Evolutionary conservation across 2,888 invertebrate species (phyloP).

Genomic region (Stenodera caucasica): DNA sequence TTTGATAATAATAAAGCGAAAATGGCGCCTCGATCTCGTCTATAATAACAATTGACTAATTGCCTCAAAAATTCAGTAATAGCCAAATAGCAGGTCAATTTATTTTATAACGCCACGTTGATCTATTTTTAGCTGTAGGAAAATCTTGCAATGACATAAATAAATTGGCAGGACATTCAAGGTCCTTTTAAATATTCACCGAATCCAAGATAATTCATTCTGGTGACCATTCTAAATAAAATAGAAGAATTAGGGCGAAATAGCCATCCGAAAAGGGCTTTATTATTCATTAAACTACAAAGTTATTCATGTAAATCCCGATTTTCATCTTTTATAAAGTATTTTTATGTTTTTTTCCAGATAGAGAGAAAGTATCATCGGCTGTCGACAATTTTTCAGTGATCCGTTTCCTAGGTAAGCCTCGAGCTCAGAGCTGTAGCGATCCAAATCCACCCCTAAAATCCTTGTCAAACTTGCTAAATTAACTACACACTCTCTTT

Average conservation of each 20-base stretch:
- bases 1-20: background rate
- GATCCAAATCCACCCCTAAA: too few species aligned
- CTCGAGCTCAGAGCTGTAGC: too few species aligned
- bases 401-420: too few species aligned
- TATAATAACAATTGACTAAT: conserved; percentile 11
- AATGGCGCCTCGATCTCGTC: background rate
- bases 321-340: background rate
- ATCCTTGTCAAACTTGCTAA: too few species aligned
- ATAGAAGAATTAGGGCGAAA: background rate
- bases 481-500: too few species aligned
- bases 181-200: background rate
- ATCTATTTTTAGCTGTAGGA: conserved; percentile 24
- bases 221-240: background rate
- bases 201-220: background rate
- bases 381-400: background rate
- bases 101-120: conserved; percentile 25
- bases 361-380: too few species aligned
- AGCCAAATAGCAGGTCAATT: conserved; percentile 18
- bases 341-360: background rate
- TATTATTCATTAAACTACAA: too few species aligned
- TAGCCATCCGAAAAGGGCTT: background rate
- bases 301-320: too few species aligned
- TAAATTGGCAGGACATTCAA: conserved; percentile 28
- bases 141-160: conserved; percentile 26
- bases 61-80: conserved; percentile 5